Base-by-base conservation (phyloP, 2,888 invertebrate species). In the Neria commutata region DNA sequence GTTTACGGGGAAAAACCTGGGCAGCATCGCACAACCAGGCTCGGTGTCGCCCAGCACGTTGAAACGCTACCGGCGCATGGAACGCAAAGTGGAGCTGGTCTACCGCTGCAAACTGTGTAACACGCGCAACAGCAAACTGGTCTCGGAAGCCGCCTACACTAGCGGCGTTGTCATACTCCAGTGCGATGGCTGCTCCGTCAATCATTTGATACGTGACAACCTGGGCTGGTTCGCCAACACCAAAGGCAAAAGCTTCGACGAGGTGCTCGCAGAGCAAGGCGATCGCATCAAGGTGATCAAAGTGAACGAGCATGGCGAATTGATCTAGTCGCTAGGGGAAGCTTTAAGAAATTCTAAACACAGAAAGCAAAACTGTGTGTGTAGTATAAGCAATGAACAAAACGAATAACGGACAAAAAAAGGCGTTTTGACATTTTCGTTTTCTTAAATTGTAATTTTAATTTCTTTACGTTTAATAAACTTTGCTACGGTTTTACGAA, bases 41-140 rank as follows among this genome's bases (percentile, higher is more conserved):
- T 72, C 75, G 2, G 65, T 77, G 40, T 77, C 77, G 17, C 78
- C 77, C 2, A 70, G 70, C 3, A 73, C 77, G 5, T 48, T 77
- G 26, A 77, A 74, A 29, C 69, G 74, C 5, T 70, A 73, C 26
- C 67, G 75, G 5, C 72, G 74, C 21, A 74, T 80, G 67, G 68
- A 74, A 42, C 76, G 75, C 1, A 79, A 75, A 50, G 69, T 79
- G 29, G 74, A 80, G 49, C 69, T 79, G 19, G 75, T 76, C 16
- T 79, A 79, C 50, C 69, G 72, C n/a, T 79, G 79, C 64, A 79
- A 78, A 56, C 58, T 79, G 34, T 79, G 79, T 61, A 77, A 79
- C 50, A 80, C 80, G 11, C 75, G 79, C 33, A 79, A 79, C 56
- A 67, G 65, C 0, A 79, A 79, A 62, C 70, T 72, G 55, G 74